These are phyloP conservation scores for Zootermopsis nevadensis DNA, from an alignment of 2,888 invertebrate species.

Conservation along the genomic window DNA sequence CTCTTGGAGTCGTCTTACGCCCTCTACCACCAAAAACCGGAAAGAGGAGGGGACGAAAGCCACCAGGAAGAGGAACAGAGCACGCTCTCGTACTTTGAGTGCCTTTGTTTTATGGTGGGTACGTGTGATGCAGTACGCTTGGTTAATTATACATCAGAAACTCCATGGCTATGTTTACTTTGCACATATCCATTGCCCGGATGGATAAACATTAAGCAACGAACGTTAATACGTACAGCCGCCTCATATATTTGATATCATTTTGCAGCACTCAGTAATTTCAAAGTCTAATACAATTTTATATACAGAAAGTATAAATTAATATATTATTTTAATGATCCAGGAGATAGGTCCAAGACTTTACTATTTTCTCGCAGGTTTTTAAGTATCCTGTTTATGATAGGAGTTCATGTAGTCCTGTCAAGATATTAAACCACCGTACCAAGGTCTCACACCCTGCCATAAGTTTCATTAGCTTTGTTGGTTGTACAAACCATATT, in stretches of 20 bases:
- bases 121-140: constrained; percentile 4
- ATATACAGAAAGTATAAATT: background rate
- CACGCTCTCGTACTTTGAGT: background rate
- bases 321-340: constrained; percentile 19
- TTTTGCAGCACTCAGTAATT: background rate
- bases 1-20: constrained; percentile 8
- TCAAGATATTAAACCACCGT: background rate
- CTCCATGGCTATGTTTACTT: constrained; percentile 7
- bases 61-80: background rate
- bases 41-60: background rate
- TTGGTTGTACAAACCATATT: background rate
- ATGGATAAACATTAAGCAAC: background rate
- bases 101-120: background rate
- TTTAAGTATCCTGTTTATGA: background rate
- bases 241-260: constrained; percentile 17
- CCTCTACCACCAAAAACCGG: background rate
- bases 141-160: constrained; percentile 9
- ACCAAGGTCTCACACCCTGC: background rate
- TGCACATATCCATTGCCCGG: background rate
- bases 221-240: background rate
- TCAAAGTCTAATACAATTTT: background rate
- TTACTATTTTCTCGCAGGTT: background rate
- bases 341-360: background rate
- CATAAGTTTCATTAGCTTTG: background rate
- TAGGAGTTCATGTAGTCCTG: background rate